Base-by-base conservation (phyloP, 2,113 vertebrate genomes). In the Nothoprocta perdicaria region DNA sequence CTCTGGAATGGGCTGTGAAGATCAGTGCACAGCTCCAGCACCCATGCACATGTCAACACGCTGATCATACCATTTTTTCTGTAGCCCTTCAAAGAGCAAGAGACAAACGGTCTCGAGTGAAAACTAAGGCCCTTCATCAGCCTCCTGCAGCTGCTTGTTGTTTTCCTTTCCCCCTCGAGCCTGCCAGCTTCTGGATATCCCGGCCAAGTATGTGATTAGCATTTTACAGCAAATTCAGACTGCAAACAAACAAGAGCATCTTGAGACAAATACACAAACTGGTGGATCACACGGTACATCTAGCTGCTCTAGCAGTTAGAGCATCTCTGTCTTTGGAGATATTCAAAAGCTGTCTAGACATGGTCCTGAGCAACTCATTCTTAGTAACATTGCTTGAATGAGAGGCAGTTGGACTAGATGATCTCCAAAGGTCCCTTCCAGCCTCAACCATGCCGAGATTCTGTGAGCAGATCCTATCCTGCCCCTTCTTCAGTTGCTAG, bases 81-180 rank as follows among this genome's bases (percentile, higher is more conserved):
- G 40, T 38, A 81, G 78, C 43, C 43, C 80, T 88, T 85, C 3
- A 0, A 87, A 89, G 69, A 85, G 58, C 61, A 75, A 83, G 73
- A 83, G 85, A 91, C 68, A 94, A 93, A 93, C 15, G 8, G 76
- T 85, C 76, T 66, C 89, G 89, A 91, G 68, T 52, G 14, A 93
- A 94, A 96, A 92, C 88, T 91, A 95, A 95, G 94, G 69, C 87
- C 71, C 87, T 95, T 95, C 95, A 94, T 95, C 92, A 96, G 91
- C 80, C 85, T 93, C 95, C 92, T 79, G 77, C 92, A 96, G 89
- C 91, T 96, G 92, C 84, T 91, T 69, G 62, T 90, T 96, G 95
- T 95, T 94, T 95, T 94, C 69, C 61, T 75, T 92, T 92, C 76
- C 86, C 65, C 61, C 45, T 43, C 62, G 43, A 86, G 85, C 80